A percentile compares a stretch with the other conserved stretches of the same genome.
phyloP scores from a whole-genome alignment of 2,888 invertebrate genomes.

The Drosophila acutilabella region DNA sequence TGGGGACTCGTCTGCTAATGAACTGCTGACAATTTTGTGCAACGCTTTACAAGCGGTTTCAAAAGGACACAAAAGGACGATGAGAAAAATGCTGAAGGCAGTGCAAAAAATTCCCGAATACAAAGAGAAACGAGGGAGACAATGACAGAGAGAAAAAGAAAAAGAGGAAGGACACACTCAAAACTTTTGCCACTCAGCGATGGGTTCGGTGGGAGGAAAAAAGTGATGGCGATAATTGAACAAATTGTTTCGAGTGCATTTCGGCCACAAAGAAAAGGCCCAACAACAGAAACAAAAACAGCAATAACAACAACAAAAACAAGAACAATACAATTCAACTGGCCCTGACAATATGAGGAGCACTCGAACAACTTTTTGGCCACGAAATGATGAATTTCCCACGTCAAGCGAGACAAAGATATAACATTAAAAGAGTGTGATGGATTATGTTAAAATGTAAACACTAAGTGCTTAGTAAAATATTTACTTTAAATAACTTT shows the following conservation, averaged over 20 bases:
- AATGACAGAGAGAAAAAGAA: not conserved
- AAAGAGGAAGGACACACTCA: constrained; percentile 42
- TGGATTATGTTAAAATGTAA: not conserved
- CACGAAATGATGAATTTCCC: constrained; percentile 39
- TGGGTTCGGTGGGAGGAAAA: not conserved
- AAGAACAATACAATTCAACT: constrained; percentile 1
- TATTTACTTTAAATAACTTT: too few species aligned
- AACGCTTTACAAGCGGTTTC: constrained; percentile 77
- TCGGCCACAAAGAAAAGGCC: constrained; percentile 51
- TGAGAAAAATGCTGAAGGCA: constrained; percentile 27
- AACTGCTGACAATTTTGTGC: constrained; percentile 78
- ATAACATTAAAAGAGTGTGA: not conserved
- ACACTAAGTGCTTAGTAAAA: not conserved
- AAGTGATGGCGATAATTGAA: constrained; percentile 69
- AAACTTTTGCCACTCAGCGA: constrained; percentile 70
- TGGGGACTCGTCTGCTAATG: constrained; percentile 59
- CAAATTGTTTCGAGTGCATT: constrained; percentile 81
- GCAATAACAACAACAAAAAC: not conserved
- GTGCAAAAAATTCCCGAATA: constrained; percentile 64
- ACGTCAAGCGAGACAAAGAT: constrained; percentile 11
- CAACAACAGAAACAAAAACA: constrained; percentile 19
- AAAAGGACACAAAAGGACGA: constrained; percentile 48
- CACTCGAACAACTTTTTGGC: constrained; percentile 48
- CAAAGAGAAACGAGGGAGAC: constrained; percentile 30
- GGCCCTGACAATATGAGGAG: constrained; percentile 31